Evolutionary conservation across 2,113 vertebrate species (phyloP), one percentile per base, ranked within the genome.

Genomic region (Spea bombifrons): DNA sequence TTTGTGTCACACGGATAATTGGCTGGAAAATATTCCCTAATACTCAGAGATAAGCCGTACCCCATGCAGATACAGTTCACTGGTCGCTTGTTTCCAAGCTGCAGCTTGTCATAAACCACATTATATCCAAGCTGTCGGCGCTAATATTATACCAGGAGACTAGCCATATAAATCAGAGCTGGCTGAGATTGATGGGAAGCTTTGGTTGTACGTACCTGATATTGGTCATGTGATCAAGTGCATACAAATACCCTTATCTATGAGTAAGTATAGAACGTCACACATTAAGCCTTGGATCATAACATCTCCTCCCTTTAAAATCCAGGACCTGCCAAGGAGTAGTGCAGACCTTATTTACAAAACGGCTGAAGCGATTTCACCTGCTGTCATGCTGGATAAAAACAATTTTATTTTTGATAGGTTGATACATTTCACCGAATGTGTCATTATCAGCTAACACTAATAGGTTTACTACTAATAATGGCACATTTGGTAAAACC

Each of bases 11-110:
- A 68, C 5, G 78, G 78, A 52, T 80, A 79, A 79, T 79, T 73
- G 63, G 71, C 59, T 73, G 77, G 77, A 79, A 73, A 79, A 79
- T 79, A 79, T 73, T 44, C 64, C 13, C 71, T 61, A 80, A 73
- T 74, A 57, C 46, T 74, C 3, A 50, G 64, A 61, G 73, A 74
- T 67, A 68, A 74, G 46, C 52, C 46, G 45, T 59, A 45, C 71
- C 64, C 71, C 45, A 61, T 59, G 53, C 78, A 59, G 71, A 71
- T 73, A 44, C 48, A 68, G 8, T 43, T 44, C 55, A 66, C 9
- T 3, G 75, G 16, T 4, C 46, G 45, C 74, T 17, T 46, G 46
- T 30, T 66, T 30, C 17, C 30, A 57, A 43, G 44, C 65, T 68
- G 8, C 46, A 17, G 10, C 13, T 15, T 16, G 13, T 69, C 45